phyloP scores from a whole-genome alignment of 2,113 vertebrate species.

The Lontra canadensis region DNA sequence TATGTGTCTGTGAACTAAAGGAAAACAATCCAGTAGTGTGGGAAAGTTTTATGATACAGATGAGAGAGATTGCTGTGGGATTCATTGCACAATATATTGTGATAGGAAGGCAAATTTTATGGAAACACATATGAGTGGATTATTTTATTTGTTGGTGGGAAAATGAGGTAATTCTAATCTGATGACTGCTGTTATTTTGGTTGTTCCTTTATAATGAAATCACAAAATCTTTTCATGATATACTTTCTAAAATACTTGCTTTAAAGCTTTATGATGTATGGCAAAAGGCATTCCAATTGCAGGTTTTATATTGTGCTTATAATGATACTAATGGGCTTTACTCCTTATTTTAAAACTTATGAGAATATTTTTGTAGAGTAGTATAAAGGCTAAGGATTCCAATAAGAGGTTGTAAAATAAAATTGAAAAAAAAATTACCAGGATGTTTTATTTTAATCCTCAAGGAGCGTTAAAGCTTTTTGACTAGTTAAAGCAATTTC shows the following conservation, averaged over 20 bases:
- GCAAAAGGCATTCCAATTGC: neutral
- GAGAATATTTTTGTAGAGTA: neutral
- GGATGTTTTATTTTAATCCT: neutral
- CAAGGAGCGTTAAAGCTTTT: neutral
- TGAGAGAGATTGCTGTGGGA: neutral
- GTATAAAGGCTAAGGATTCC: neutral
- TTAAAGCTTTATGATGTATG: conserved; percentile 19
- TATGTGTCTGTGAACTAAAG: neutral
- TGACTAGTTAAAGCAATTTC: neutral
- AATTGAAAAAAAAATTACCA: neutral
- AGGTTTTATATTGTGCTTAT: neutral
- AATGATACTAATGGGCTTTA: neutral
- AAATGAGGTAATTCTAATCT: conserved; percentile 10
- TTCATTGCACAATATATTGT: neutral
- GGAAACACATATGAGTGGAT: neutral
- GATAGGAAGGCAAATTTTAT: neutral
- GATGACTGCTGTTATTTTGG: neutral
- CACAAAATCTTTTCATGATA: neutral
- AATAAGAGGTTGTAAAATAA: neutral
- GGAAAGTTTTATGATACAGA: neutral
- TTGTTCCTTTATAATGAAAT: conserved; percentile 27
- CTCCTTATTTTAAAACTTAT: neutral
- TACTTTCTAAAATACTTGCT: conserved; percentile 29
- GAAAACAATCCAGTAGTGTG: neutral
- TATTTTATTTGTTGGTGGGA: neutral